Percentiles rank a stretch among this genome's conserved stretches.
phyloP scores from a whole-genome alignment of 2,113 vertebrate genomes.

The Colistium nudipinnis region DNA sequence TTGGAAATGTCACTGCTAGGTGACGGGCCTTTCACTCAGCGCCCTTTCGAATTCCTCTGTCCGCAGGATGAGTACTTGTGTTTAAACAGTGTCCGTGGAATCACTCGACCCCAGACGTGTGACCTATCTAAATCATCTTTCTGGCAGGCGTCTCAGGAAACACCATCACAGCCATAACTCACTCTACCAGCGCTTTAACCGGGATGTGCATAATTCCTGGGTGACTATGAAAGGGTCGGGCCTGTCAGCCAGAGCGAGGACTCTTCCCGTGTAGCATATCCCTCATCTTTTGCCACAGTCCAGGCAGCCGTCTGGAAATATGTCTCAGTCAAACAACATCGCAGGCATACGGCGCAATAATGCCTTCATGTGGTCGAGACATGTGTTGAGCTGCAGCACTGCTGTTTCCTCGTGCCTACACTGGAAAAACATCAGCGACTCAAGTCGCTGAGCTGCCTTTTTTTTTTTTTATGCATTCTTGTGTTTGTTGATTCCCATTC shows the following conservation, averaged over 20 bases:
- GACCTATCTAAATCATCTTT: slow-evolving; percentile 75
- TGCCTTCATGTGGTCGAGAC: slow-evolving; percentile 68
- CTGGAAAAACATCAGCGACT: slow-evolving; percentile 55
- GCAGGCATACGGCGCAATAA: slow-evolving; percentile 37
- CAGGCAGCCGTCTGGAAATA: slow-evolving; percentile 70
- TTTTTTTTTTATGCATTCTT: slow-evolving; percentile 29
- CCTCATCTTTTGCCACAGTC: slow-evolving; percentile 62
- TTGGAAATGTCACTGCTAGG: slow-evolving; percentile 78
- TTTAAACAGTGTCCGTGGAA: slow-evolving; percentile 77
- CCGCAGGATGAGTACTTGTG: slow-evolving; percentile 57
- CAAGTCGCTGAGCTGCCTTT: slow-evolving; percentile 11
- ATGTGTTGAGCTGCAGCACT: slow-evolving; percentile 51
- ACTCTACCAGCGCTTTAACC: slow-evolving; percentile 58
- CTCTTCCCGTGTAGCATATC: slow-evolving; percentile 54
- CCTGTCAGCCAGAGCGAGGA: slow-evolving; percentile 43
- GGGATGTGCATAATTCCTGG: slow-evolving; percentile 72
- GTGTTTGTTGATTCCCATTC: slow-evolving; percentile 7
- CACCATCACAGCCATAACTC: slow-evolving; percentile 64
- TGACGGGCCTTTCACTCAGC: slow-evolving; percentile 62
- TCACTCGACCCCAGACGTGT: slow-evolving; percentile 67
- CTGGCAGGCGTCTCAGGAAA: slow-evolving; percentile 70
- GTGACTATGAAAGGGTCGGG: slow-evolving; percentile 67
- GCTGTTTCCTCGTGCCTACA: slow-evolving; percentile 50
- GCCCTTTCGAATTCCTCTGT: slow-evolving; percentile 64
- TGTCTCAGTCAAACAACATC: slow-evolving; percentile 76